A percentile compares a stretch with the other conserved stretches of the same genome.
These are phyloP conservation scores for Sylvilagus bachmani DNA, from an alignment of 2,113 vertebrate species.

Conservation along the genomic window DNA sequence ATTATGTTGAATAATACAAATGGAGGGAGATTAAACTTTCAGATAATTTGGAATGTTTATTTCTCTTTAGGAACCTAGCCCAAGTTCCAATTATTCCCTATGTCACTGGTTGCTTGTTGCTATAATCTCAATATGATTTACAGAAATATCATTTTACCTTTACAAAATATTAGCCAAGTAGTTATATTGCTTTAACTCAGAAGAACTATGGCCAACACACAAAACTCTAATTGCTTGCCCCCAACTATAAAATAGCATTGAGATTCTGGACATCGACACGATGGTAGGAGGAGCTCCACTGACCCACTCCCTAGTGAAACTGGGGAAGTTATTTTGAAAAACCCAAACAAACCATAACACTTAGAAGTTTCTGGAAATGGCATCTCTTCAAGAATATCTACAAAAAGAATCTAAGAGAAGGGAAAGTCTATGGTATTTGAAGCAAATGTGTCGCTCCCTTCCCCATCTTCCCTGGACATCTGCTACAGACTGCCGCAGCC, in stretches of 20 bases:
- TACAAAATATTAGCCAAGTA: conserved; percentile 27
- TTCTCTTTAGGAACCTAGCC: conserved; percentile 9
- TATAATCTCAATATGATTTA: neutral
- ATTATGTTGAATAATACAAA: conserved; percentile 10
- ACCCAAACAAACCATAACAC: neutral
- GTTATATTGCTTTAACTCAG: conserved; percentile 4
- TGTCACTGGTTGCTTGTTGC: neutral
- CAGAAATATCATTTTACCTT: neutral
- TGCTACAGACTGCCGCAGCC: neutral
- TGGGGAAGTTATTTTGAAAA: neutral
- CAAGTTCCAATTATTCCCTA: neutral
- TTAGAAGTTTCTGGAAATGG: conserved; percentile 47
- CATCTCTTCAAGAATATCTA: conserved; percentile 31
- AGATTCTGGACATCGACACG: conserved; percentile 1
- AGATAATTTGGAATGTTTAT: neutral
- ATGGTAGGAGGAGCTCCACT: neutral
- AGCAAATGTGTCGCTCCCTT: neutral
- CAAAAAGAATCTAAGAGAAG: neutral
- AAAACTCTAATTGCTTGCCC: neutral
- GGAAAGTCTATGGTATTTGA: neutral
- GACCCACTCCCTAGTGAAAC: neutral
- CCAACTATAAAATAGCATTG: neutral
- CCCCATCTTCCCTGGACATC: neutral
- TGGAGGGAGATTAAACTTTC: neutral
- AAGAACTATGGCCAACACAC: neutral